Conservation (phyloP, 2,888 invertebrate genomes). For the Timema podura region DNA sequence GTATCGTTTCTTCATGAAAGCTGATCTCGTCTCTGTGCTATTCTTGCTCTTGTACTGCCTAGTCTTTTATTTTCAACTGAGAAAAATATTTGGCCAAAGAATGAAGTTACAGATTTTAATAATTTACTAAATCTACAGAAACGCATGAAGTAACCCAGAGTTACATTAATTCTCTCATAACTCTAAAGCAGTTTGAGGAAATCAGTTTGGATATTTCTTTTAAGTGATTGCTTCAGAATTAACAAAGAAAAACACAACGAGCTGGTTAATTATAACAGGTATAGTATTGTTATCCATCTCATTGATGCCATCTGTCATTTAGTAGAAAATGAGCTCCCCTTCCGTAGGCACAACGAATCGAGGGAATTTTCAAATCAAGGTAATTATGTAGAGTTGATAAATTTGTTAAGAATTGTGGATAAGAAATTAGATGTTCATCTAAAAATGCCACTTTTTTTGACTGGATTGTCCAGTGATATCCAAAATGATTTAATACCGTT, state of each 20-base stretch:
- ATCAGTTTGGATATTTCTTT: constrained; percentile 2
- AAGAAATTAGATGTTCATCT: constrained; percentile 6
- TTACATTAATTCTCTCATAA: neutral
- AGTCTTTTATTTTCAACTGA: constrained; percentile 20
- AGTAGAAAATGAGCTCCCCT: constrained; percentile 14
- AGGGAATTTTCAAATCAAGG: neutral
- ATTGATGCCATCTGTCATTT: constrained; percentile 14
- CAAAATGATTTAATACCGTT: constrained; percentile 22
- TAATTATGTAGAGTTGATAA: constrained; percentile 27
- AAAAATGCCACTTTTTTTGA: neutral
- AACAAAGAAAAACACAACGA: neutral
- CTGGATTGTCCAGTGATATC: constrained; percentile 20
- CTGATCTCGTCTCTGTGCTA: too few species aligned
- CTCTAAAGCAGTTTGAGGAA: constrained; percentile 13
- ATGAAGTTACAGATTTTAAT: constrained; percentile 8
- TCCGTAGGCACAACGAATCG: constrained; percentile 19
- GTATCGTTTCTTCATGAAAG: too few species aligned
- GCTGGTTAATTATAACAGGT: constrained; percentile 8
- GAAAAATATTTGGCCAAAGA: constrained; percentile 14
- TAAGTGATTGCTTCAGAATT: neutral
- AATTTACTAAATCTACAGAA: constrained; percentile 15
- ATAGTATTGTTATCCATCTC: constrained; percentile 18
- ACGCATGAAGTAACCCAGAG: constrained; percentile 15
- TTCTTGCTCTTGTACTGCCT: too few species aligned
- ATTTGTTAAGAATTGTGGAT: constrained; percentile 13